A percentile compares a stretch with the other conserved stretches of the same genome.
These are phyloP conservation scores for Panurus biarmicus DNA, from an alignment of 2,113 vertebrate species.

Conservation along the genomic window DNA sequence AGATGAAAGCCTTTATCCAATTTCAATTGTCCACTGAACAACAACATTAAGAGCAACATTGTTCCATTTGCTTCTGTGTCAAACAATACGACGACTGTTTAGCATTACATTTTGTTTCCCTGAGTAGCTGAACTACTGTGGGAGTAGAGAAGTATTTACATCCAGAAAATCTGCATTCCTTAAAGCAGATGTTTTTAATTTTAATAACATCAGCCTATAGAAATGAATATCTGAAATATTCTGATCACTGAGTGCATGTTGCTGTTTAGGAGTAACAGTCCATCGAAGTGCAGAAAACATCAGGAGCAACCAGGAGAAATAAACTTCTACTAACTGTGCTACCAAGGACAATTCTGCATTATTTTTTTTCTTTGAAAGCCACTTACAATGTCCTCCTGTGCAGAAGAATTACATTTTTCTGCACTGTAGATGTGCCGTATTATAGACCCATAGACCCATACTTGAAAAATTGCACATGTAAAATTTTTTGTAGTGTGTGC, in stretches of 20 bases:
- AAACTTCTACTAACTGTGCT: constrained; percentile 8
- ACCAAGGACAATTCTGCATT: neutral
- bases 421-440: neutral
- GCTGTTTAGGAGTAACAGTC: constrained; percentile 12
- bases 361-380: neutral
- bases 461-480: constrained; percentile 10
- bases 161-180: constrained; percentile 57
- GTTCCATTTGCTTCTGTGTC: constrained; percentile 70
- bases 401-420: constrained; percentile 21
- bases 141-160: constrained; percentile 53
- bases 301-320: constrained; percentile 22
- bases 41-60: constrained; percentile 56
- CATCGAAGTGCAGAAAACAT: constrained; percentile 3
- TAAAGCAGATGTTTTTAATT: constrained; percentile 68
- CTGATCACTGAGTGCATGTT: constrained; percentile 19
- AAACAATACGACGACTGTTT: constrained; percentile 62
- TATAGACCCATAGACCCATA: neutral
- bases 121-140: constrained; percentile 37
- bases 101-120: constrained; percentile 26
- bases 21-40: constrained; percentile 65
- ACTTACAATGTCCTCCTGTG: neutral
- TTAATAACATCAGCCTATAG: constrained; percentile 58
- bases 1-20: constrained; percentile 74
- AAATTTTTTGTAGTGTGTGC: neutral
- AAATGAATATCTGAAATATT: constrained; percentile 61